Evolutionary conservation across 2,888 invertebrate genomes (phyloP).

Genomic region (Epistrophe eligans): DNA sequence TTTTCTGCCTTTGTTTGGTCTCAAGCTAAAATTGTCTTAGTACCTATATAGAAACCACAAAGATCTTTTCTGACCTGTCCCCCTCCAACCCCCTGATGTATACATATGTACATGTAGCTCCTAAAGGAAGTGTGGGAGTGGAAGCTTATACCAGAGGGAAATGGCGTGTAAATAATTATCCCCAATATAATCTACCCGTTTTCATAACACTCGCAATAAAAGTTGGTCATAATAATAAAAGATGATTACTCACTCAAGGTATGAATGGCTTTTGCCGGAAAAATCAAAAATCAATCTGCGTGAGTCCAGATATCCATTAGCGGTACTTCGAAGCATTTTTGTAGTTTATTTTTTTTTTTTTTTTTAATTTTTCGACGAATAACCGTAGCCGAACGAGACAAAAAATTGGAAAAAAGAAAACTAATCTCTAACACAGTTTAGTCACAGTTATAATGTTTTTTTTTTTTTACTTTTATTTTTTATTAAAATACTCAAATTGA

Average conservation of each 20-base stretch:
- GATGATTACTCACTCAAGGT: conserved; percentile 81
- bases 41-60: conserved; percentile 27
- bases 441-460: conserved; percentile 49
- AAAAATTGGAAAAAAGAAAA: conserved; percentile 46
- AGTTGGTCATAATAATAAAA: conserved; percentile 22
- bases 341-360: background rate
- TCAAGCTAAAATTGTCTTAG: background rate
- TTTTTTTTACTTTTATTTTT: conserved; percentile 16
- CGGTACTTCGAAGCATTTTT: conserved; percentile 77
- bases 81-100: background rate
- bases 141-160: background rate
- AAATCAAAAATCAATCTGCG: conserved; percentile 83
- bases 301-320: conserved; percentile 81
- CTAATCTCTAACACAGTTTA: conserved; percentile 59
- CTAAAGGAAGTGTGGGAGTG: background rate
- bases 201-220: background rate
- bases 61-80: background rate
- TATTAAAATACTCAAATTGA: conserved; percentile 51
- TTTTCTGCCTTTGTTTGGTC: conserved; percentile 18
- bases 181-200: conserved; percentile 21
- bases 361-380: conserved; percentile 2
- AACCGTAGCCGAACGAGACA: conserved; percentile 68
- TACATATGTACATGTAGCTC: background rate
- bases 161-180: conserved; percentile 51
- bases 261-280: conserved; percentile 81